Percentiles rank a stretch among this genome's conserved stretches.
These are phyloP conservation scores for Ophiodon elongatus DNA, from an alignment of 2,113 vertebrate genomes.

Conservation along the genomic window DNA sequence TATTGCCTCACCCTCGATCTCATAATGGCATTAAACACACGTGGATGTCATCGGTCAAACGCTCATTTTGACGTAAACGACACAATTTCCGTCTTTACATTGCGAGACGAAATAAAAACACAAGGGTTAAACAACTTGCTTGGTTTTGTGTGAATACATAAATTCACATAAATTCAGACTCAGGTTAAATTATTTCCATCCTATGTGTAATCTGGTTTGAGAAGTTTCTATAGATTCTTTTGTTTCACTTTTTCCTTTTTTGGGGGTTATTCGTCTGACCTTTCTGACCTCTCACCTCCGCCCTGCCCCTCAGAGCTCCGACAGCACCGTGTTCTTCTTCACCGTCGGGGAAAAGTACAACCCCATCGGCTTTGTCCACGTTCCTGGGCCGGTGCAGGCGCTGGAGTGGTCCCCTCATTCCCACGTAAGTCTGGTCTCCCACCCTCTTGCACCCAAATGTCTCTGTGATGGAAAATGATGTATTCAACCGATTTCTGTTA, in stretches of 20 bases:
- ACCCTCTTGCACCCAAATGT: background rate
- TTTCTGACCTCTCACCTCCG: background rate
- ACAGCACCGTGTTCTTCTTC: slow-evolving; percentile 95
- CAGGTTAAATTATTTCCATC: too few relatives aligned
- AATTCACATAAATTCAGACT: background rate
- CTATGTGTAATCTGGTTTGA: background rate
- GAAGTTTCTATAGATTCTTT: background rate
- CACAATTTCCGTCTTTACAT: background rate
- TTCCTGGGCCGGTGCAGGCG: slow-evolving; percentile 90
- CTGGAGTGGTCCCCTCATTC: slow-evolving; percentile 90
- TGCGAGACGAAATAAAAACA: background rate
- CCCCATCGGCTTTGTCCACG: slow-evolving; percentile 90
- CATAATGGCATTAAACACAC: background rate
- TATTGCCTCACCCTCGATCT: background rate
- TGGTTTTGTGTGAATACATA: background rate
- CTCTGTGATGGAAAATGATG: background rate
- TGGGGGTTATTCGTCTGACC: background rate
- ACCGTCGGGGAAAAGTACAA: slow-evolving; percentile 84
- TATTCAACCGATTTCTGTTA: background rate
- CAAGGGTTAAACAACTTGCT: background rate
- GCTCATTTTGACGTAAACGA: background rate
- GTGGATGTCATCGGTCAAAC: background rate
- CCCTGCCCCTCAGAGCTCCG: slow-evolving; percentile 88
- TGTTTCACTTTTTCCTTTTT: background rate
- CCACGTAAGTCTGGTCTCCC: slow-evolving; percentile 80